Percentiles rank a stretch among this genome's conserved stretches.
These are phyloP conservation scores for Ispidina lecontei DNA, from an alignment of 2,797 vertebrate genomes.

Conservation along the genomic window DNA sequence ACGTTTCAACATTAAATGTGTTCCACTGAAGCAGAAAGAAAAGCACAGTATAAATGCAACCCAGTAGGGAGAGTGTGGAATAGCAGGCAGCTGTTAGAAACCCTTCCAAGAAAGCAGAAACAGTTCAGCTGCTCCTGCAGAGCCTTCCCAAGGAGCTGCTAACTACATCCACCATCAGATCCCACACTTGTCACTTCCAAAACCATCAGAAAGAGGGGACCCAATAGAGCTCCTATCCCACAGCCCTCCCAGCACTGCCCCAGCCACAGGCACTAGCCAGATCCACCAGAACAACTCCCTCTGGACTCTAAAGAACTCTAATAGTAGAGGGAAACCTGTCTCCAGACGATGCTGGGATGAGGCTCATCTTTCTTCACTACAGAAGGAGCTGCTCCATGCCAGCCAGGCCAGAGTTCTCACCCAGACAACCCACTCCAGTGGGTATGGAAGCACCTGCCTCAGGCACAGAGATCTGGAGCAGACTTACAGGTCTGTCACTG, in stretches of 20 bases:
- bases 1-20: neutral
- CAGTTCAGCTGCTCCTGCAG: neutral
- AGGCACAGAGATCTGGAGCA: too few species aligned
- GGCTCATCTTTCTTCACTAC: neutral
- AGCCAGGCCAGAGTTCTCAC: neutral
- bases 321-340: neutral
- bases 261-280: neutral
- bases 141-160: neutral
- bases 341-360: neutral
- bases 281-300: neutral
- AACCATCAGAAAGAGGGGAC: neutral
- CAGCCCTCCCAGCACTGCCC: neutral
- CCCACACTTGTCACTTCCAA: neutral
- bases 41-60: neutral
- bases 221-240: neutral
- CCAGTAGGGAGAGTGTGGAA: neutral
- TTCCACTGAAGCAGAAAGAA: neutral
- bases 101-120: neutral
- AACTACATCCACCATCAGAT: accelerated
- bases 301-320: neutral
- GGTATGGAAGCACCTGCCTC: neutral
- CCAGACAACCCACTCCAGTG: neutral
- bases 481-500: neutral
- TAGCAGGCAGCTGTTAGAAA: neutral
- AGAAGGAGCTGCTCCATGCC: neutral